phyloP scores from a whole-genome alignment of 2,888 invertebrate species.

The Therioaphis trifolii region DNA sequence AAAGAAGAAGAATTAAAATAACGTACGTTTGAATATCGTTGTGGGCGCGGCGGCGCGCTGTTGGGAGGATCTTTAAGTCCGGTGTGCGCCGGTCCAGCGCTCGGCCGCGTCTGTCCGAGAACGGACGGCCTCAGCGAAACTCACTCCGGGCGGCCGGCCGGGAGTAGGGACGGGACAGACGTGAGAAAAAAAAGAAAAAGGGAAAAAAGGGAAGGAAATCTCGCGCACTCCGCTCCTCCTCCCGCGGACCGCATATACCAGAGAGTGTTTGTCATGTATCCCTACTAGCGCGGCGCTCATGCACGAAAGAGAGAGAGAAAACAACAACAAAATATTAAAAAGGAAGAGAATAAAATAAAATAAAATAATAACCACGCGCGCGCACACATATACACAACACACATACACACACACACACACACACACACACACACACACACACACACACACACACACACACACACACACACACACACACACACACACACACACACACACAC shows the following conservation, averaged over 20 bases:
- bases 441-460: neutral
- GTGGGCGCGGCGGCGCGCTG: slow-evolving; percentile 56
- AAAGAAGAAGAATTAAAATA: neutral
- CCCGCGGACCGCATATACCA: slow-evolving; percentile 24
- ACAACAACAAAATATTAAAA: slow-evolving; percentile 45
- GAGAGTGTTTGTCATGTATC: neutral
- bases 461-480: too few species aligned
- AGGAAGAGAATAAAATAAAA: slow-evolving; percentile 3
- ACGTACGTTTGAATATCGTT: slow-evolving; percentile 16
- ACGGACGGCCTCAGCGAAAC: slow-evolving; percentile 48
- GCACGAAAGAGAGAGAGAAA: slow-evolving; percentile 37
- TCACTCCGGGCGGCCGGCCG: slow-evolving; percentile 5
- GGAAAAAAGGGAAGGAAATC: slow-evolving; percentile 60
- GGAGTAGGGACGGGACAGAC: slow-evolving; percentile 19
- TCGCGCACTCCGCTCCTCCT: slow-evolving; percentile 47
- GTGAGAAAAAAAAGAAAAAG: neutral
- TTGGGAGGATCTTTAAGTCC: slow-evolving; percentile 40
- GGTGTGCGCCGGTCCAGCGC: slow-evolving; percentile 55
- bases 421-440: slow-evolving; percentile 29
- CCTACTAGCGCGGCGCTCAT: slow-evolving; percentile 2
- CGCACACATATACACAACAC: too few species aligned
- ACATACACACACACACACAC: too few species aligned
- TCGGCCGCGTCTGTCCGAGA: slow-evolving; percentile 47
- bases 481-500: neutral
- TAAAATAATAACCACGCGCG: neutral